These are phyloP conservation scores for Agrilus planipennis DNA, from an alignment of 1,140 invertebrate genomes.

Conservation along the genomic window DNA sequence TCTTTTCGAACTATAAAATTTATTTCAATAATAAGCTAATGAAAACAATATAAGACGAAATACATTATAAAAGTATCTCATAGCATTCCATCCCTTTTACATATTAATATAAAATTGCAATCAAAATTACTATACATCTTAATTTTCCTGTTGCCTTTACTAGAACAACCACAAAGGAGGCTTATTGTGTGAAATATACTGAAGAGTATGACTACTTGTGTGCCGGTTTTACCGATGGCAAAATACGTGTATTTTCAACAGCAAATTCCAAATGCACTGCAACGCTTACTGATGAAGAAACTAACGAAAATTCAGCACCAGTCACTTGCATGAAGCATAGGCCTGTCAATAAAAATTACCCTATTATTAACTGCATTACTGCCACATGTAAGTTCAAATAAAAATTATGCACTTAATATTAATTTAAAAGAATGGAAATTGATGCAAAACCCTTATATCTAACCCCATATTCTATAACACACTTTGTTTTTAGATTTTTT, in stretches of 20 bases:
- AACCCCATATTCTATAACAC: too few species aligned
- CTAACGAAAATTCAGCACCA: conserved; percentile 38
- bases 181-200: conserved; percentile 46
- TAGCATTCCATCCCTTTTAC: too few species aligned
- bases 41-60: too few species aligned
- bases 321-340: conserved; percentile 45
- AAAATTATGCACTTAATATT: too few species aligned
- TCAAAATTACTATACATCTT: too few species aligned
- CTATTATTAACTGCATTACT: conserved; percentile 39
- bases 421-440: too few species aligned
- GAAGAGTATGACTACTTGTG: conserved; percentile 43
- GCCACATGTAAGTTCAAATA: conserved; percentile 46
- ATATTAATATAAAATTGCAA: too few species aligned
- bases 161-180: conserved; percentile 40
- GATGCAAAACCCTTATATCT: too few species aligned
- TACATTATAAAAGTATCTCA: too few species aligned
- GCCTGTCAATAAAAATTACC: conserved; percentile 41
- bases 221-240: conserved; percentile 43
- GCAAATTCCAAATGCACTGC: conserved; percentile 32
- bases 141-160: conserved; percentile 11
- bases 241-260: conserved; percentile 39
- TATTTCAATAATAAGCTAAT: too few species aligned
- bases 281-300: conserved; percentile 40
- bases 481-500: too few species aligned
- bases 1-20: too few species aligned